These are phyloP conservation scores for Penaeus chinensis DNA, from an alignment of 1,140 invertebrate species.

Conservation along the genomic window DNA sequence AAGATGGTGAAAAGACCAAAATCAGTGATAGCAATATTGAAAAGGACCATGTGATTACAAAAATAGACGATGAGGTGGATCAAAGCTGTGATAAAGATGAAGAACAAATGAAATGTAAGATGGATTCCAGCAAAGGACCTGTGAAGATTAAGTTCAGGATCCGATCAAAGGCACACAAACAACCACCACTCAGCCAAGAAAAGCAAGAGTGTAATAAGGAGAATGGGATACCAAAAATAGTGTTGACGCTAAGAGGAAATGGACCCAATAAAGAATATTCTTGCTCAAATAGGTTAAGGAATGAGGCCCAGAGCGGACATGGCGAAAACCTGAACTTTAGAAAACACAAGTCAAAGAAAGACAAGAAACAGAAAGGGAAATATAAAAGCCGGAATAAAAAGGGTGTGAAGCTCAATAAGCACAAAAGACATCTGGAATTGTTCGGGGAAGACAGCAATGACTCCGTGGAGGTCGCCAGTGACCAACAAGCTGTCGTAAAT, in stretches of 20 bases:
- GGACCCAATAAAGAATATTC: constrained; percentile 57
- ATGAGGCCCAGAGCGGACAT: constrained; percentile 37
- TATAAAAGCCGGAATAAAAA: constrained; percentile 31
- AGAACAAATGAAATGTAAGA: background rate
- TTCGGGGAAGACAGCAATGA: constrained; percentile 55
- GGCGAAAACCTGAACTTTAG: constrained; percentile 21
- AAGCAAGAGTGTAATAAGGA: constrained; percentile 46
- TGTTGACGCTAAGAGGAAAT: constrained; percentile 36
- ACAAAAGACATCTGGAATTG: constrained; percentile 52
- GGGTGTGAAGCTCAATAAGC: constrained; percentile 11
- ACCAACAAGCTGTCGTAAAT: background rate
- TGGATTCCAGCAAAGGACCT: constrained; percentile 6
- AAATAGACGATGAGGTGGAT: too few species aligned
- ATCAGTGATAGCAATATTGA: too few species aligned
- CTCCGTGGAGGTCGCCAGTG: constrained; percentile 13
- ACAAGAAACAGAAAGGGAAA: constrained; percentile 42
- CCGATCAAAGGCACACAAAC: constrained; percentile 1
- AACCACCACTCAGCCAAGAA: background rate
- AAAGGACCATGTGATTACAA: too few species aligned
- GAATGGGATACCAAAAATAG: constrained; percentile 56
- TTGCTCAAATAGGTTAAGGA: constrained; percentile 58
- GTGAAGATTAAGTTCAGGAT: constrained; percentile 45
- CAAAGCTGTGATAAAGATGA: background rate
- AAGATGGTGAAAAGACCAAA: too few species aligned
- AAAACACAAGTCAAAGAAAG: constrained; percentile 53